Evolutionary conservation across 2,113 vertebrate species (phyloP), one percentile per base, ranked within the genome.

Genomic region (Mesocricetus auratus): DNA sequence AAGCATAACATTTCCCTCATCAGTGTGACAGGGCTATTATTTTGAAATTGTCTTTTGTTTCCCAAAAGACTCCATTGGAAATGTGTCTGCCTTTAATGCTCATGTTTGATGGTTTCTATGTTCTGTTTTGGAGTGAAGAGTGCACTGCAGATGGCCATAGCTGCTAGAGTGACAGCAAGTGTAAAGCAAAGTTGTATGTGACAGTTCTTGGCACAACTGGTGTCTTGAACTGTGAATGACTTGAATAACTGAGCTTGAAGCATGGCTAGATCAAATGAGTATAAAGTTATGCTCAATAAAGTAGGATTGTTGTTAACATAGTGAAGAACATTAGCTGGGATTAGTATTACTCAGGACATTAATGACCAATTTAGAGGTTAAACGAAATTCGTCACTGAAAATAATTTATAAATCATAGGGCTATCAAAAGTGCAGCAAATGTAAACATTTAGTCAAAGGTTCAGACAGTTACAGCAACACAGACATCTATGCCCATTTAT

Each of bases 81-180:
- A 26, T 58, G 86, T 91, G 50, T 39, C 39, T 56, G 42, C 74
- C 85, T 81, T 85, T 60, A 86, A 53, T 64, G 33, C 10, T 5
- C 85, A 86, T 33, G 9, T 93, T 91, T 86, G 62, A 86, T 87
- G 24, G 56, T 83, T 90, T 93, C 22, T 90, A 90, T 74, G 78
- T 50, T 87, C 93, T 45, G 15, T 97, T 74, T 69, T 94, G 96
- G 6, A 96, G 53, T 26, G 5, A n/a, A 90, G 36, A 93, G 60
- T 92, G 36, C 60, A 42, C 75, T 87, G 58, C 39, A 88, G 50
- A 85, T 68, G 83, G 78, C 42, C 71, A n/a, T 82, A 87, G 29
- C 47, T 74, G 53, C 64, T 16, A 88, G 31, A 96, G 5, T 71
- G 90, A 68, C 2, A 89, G 33, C 5, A 53, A 93, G 8, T 69